Conservation (phyloP, 2,888 invertebrate genomes). For the Oscheius myriophilus region DNA sequence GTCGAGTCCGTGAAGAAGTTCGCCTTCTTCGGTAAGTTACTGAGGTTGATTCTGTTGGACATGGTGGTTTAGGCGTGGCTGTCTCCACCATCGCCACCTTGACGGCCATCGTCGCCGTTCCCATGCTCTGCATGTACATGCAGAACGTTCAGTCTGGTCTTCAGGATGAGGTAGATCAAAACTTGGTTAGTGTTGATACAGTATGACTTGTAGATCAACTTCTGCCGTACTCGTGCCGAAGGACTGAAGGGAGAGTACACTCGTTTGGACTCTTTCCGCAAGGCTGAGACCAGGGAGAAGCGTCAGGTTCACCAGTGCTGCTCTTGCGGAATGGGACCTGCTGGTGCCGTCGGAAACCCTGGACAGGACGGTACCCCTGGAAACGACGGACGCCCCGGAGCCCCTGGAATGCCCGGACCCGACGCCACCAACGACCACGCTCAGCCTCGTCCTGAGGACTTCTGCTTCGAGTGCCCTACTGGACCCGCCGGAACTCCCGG, state of each 20-base stretch:
- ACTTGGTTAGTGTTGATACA: not conserved
- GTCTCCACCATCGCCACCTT: conserved; percentile 54
- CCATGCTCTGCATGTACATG: conserved; percentile 59
- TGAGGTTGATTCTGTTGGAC: not conserved
- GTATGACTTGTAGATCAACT: conserved; percentile 46
- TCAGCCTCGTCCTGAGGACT: conserved; percentile 51
- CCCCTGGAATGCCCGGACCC: conserved; percentile 57
- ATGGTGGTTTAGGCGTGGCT: conserved; percentile 34
- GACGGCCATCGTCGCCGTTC: conserved; percentile 55
- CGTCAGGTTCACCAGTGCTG: conserved; percentile 58
- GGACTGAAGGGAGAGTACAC: conserved; percentile 58
- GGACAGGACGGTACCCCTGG: conserved; percentile 50
- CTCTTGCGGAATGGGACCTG: conserved; percentile 56
- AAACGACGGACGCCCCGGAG: conserved; percentile 53
- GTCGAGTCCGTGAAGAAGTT: conserved; percentile 65
- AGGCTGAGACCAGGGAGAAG: conserved; percentile 52
- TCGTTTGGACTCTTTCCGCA: conserved; percentile 46
- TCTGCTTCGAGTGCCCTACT: conserved; percentile 59
- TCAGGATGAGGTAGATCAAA: conserved; percentile 48
- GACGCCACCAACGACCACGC: conserved; percentile 55
- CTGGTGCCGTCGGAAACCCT: conserved; percentile 47
- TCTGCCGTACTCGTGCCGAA: conserved; percentile 58
- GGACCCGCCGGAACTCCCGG: conserved; percentile 62
- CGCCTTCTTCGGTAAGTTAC: conserved; percentile 62
- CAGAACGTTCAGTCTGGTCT: conserved; percentile 64